Percentiles rank a stretch among this genome's conserved stretches.
These are phyloP conservation scores for Cranoglanis bouderius DNA, from an alignment of 2,113 vertebrate genomes.

Conservation along the genomic window DNA sequence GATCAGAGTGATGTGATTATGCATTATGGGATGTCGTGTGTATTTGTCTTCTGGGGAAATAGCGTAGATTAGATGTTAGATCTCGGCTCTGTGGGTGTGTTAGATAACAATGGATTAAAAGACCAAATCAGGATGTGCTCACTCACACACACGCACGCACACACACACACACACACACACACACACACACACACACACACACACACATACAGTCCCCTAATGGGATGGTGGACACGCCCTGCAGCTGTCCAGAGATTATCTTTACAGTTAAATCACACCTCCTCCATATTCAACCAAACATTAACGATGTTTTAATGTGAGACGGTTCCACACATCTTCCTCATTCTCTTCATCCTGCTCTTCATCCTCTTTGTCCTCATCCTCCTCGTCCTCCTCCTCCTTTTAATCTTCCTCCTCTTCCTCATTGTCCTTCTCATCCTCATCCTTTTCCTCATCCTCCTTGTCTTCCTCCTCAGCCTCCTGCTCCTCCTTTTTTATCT, in stretches of 20 bases:
- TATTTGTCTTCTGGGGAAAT: conserved; percentile 25
- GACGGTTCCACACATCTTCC: background rate
- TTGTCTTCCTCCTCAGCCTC: too few relatives aligned
- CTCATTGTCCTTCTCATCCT: background rate
- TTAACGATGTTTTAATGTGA: conserved; percentile 35
- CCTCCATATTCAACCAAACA: conserved; percentile 2
- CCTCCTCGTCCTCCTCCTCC: conserved; percentile 5
- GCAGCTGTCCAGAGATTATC: conserved; percentile 26
- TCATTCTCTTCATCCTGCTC: conserved; percentile 10
- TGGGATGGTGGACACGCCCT: conserved; percentile 22
- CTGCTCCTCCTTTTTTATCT: too few relatives aligned
- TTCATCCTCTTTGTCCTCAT: conserved; percentile 20
- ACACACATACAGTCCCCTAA: background rate
- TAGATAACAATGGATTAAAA: background rate
- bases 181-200: background rate
- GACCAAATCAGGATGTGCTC: background rate
- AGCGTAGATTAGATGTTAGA: conserved; percentile 39
- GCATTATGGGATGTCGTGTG: conserved; percentile 55
- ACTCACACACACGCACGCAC: background rate
- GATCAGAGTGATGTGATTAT: conserved; percentile 57
- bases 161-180: background rate
- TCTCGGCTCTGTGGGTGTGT: background rate
- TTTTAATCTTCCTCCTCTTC: conserved; percentile 16
- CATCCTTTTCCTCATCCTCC: background rate
- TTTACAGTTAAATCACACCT: conserved; percentile 6